Conservation (phyloP, 2,888 invertebrate species). For the Ceraclea dissimilis region DNA sequence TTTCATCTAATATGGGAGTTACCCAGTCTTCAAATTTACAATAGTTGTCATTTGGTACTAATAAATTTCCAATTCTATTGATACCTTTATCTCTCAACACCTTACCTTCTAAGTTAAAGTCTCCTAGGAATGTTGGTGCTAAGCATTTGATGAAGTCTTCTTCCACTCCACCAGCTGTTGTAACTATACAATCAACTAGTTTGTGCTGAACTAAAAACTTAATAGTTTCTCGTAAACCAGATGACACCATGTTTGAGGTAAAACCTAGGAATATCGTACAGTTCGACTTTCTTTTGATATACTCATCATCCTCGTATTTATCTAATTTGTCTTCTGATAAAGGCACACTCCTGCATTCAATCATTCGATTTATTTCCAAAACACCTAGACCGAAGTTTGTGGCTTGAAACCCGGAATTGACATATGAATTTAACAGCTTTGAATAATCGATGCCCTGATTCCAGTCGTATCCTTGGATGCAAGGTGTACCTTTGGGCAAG, state of each 20-base stretch:
- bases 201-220: constrained; percentile 63
- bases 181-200: constrained; percentile 92
- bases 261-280: constrained; percentile 97
- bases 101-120: constrained; percentile 78
- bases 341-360: constrained; percentile 63
- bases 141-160: constrained; percentile 99
- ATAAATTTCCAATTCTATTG: constrained; percentile 80
- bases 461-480: constrained; percentile 87
- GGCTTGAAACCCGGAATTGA: constrained; percentile 91
- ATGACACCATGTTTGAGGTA: constrained; percentile 95
- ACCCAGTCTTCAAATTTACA: constrained; percentile 97
- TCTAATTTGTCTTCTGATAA: constrained; percentile 60
- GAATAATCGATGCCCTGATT: constrained; percentile 82
- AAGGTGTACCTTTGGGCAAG: constrained; percentile 58
- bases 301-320: constrained; percentile 67
- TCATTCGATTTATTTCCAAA: constrained; percentile 87
- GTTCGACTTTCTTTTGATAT: constrained; percentile 65
- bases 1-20: constrained; percentile 83
- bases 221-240: constrained; percentile 87
- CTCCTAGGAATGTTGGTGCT: constrained; percentile 88
- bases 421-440: constrained; percentile 71
- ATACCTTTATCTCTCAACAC: constrained; percentile 76
- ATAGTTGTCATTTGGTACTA: constrained; percentile 98
- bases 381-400: constrained; percentile 90
- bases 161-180: constrained; percentile 96